A percentile compares a stretch with the other conserved stretches of the same genome.
Evolutionary conservation across 2,113 vertebrate species (phyloP).

Genomic region (Pachyramphus minor): DNA sequence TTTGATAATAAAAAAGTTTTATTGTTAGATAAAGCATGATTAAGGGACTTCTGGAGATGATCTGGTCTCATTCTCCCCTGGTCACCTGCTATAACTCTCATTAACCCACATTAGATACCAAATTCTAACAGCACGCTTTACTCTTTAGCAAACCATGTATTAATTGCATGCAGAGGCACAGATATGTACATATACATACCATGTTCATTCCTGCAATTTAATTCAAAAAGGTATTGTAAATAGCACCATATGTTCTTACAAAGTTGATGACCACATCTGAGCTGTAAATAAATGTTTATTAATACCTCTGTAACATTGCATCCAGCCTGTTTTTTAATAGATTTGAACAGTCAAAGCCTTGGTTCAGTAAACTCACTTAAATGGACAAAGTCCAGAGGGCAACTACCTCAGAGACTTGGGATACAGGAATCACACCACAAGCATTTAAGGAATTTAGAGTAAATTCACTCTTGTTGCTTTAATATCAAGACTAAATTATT

Average conservation of each 20-base stretch:
- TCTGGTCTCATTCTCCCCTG: not conserved
- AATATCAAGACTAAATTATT: not conserved
- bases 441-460: not conserved
- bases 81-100: not conserved
- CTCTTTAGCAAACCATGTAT: not conserved
- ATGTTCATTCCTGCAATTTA: not conserved
- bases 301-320: not conserved
- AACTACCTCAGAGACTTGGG: not conserved
- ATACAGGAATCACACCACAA: not conserved
- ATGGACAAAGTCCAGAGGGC: not conserved
- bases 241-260: not conserved
- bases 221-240: not conserved
- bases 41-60: not conserved
- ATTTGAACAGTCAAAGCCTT: not conserved
- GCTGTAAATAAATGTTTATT: not conserved
- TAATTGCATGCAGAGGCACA: not conserved
- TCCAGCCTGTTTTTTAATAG: not conserved
- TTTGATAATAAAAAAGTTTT: not conserved
- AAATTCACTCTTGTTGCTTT: not conserved
- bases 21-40: not conserved
- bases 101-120: not conserved
- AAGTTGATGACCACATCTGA: not conserved
- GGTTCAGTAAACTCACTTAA: not conserved
- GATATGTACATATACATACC: not conserved
- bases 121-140: not conserved